Conservation (phyloP, 2,113 vertebrate genomes). For the Pleuronectes platessa region DNA sequence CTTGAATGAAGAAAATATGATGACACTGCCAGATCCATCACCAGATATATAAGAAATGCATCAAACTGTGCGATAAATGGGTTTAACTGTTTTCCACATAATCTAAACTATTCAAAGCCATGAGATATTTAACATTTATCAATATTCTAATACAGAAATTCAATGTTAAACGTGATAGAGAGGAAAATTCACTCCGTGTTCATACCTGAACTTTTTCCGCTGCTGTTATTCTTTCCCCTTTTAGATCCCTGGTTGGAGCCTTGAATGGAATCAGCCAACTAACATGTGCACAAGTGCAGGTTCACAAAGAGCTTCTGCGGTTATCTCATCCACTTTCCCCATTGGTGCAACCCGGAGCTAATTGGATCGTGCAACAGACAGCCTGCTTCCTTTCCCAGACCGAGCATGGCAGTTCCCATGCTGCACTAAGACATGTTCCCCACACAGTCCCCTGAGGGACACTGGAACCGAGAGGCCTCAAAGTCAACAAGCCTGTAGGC, state of each 20-base stretch:
- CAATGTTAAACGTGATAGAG: neutral
- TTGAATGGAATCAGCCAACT: constrained; percentile 1
- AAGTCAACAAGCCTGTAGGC: constrained; percentile 25
- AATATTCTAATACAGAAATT: neutral
- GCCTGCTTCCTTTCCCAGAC: constrained; percentile 83
- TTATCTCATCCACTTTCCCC: constrained; percentile 57
- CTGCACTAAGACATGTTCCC: constrained; percentile 32
- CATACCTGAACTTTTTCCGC: constrained; percentile 41
- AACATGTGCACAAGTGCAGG: constrained; percentile 21
- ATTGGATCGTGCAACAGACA: constrained; percentile 74
- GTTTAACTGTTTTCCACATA: neutral
- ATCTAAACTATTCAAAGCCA: neutral
- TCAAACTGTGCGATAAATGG: neutral
- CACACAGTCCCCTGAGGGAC: constrained; percentile 24
- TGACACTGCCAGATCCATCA: too few species aligned
- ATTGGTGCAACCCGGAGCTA: constrained; percentile 62
- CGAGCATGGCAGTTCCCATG: constrained; percentile 56
- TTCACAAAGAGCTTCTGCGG: constrained; percentile 38
- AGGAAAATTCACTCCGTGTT: neutral
- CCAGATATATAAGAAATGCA: neutral
- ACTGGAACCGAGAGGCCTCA: constrained; percentile 32
- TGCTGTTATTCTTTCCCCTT: neutral
- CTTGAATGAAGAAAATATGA: neutral
- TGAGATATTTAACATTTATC: neutral
- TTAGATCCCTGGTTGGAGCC: constrained; percentile 3